Percentiles rank a stretch among this genome's conserved stretches.
Conservation (phyloP, 1,140 invertebrate species). For the Drosophila hydei region DNA sequence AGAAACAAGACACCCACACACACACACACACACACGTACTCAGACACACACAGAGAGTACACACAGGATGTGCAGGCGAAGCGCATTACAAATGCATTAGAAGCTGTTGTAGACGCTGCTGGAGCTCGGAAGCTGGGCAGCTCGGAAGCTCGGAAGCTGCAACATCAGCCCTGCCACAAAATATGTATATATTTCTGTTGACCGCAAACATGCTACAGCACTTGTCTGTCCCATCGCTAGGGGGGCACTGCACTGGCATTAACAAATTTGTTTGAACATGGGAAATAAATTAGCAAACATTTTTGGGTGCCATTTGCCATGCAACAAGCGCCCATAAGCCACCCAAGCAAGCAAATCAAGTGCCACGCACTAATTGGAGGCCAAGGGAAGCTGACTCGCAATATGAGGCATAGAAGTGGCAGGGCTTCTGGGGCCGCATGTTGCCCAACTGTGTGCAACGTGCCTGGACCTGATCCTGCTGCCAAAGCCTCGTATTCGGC, state of each 20-base stretch:
- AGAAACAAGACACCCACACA: constrained; percentile 47
- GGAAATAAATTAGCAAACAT: constrained; percentile 84
- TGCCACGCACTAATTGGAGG: constrained; percentile 71
- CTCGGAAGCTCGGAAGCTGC: constrained; percentile 29
- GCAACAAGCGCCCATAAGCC: constrained; percentile 20
- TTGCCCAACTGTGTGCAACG: constrained; percentile 7
- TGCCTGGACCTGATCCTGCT: constrained; percentile 43
- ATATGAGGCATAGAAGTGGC: neutral
- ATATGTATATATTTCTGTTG: constrained; percentile 54
- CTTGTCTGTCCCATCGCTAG: constrained; percentile 53
- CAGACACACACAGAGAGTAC: neutral
- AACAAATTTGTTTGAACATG: constrained; percentile 83
- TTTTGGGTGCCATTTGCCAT: constrained; percentile 61
- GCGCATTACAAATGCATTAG: constrained; percentile 78
- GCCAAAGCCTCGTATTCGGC: constrained; percentile 34
- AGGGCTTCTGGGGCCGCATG: neutral
- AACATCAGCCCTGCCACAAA: constrained; percentile 40
- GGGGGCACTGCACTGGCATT: constrained; percentile 58
- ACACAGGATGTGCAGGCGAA: constrained; percentile 73
- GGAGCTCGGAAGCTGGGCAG: neutral
- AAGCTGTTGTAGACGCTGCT: constrained; percentile 19
- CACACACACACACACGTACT: neutral
- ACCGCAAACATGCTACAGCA: constrained; percentile 74
- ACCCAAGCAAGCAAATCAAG: constrained; percentile 68
- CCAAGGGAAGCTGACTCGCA: neutral